Conservation (phyloP, 2,113 vertebrate genomes). For the Trichechus manatus region DNA sequence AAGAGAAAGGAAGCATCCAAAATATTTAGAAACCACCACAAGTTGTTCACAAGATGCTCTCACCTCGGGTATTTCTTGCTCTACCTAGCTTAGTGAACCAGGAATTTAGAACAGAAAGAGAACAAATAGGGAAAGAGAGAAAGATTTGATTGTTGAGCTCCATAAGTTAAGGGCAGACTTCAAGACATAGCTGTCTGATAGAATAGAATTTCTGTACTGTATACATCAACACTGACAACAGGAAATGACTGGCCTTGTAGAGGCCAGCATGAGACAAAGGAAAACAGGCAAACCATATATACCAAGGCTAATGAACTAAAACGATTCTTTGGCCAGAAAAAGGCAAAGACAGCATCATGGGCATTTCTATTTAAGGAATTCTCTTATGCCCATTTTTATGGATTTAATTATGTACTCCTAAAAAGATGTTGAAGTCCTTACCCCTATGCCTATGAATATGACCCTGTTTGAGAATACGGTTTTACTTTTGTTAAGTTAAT, state of each 20-base stretch:
- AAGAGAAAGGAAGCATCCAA: neutral
- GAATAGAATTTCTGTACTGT: neutral
- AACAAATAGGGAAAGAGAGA: neutral
- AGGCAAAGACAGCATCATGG: neutral
- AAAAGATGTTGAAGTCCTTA: no score
- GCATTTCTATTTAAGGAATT: neutral
- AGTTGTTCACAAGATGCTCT: neutral
- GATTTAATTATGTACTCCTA: neutral
- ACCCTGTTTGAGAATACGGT: no score
- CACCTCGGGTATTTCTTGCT: neutral
- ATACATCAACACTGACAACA: neutral
- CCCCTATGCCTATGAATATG: no score
- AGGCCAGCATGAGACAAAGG: neutral
- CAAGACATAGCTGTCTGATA: neutral
- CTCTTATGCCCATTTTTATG: neutral
- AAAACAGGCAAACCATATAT: neutral
- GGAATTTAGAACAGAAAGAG: neutral
- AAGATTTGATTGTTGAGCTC: neutral
- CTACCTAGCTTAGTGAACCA: neutral
- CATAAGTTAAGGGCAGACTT: neutral
- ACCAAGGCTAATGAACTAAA: neutral
- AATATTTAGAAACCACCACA: neutral
- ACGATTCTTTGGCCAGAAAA: neutral
- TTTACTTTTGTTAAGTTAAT: no score
- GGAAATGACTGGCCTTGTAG: neutral